phyloP scores from a whole-genome alignment of 2,888 invertebrate genomes.

The Dicranocentrus wangi region DNA sequence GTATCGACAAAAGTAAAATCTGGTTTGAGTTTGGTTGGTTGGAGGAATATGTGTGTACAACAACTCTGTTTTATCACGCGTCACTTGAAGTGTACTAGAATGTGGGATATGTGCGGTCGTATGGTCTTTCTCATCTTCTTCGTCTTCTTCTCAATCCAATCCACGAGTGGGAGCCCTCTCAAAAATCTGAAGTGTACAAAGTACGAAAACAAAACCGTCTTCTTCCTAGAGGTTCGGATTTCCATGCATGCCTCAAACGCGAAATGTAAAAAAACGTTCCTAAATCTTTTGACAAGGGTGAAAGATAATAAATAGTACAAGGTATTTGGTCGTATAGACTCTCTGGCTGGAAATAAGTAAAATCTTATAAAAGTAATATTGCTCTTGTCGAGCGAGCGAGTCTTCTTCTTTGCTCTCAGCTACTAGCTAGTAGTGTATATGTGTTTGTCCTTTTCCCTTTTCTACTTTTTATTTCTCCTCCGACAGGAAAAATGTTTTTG shows the following conservation, averaged over 20 bases:
- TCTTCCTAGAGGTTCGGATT: conserved; percentile 47
- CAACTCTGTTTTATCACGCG: conserved; percentile 49
- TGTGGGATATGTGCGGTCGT: conserved; percentile 33
- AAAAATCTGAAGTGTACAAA: conserved; percentile 54
- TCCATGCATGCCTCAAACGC: conserved; percentile 32
- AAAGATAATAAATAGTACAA: conserved; percentile 23
- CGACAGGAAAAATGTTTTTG: conserved; percentile 11
- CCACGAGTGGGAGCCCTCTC: conserved; percentile 23
- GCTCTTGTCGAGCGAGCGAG: no score
- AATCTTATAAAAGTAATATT: no score
- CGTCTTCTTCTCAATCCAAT: conserved; percentile 8
- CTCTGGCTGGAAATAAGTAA: no score
- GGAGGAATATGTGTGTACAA: not conserved
- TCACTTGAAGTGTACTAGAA: conserved; percentile 51
- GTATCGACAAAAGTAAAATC: conserved; percentile 35
- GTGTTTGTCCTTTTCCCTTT: conserved; percentile 1
- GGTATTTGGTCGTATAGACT: not conserved
- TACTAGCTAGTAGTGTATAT: conserved; percentile 8
- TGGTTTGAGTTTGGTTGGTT: conserved; percentile 43
- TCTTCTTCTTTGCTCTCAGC: conserved; percentile 18
- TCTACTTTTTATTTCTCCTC: conserved; percentile 4
- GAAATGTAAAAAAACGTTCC: conserved; percentile 52
- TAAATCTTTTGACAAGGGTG: conserved; percentile 57
- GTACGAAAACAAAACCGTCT: conserved; percentile 43
- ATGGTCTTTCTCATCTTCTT: conserved; percentile 28